Conservation (phyloP, 1,140 invertebrate species). For the Drosophila neocordata region DNA sequence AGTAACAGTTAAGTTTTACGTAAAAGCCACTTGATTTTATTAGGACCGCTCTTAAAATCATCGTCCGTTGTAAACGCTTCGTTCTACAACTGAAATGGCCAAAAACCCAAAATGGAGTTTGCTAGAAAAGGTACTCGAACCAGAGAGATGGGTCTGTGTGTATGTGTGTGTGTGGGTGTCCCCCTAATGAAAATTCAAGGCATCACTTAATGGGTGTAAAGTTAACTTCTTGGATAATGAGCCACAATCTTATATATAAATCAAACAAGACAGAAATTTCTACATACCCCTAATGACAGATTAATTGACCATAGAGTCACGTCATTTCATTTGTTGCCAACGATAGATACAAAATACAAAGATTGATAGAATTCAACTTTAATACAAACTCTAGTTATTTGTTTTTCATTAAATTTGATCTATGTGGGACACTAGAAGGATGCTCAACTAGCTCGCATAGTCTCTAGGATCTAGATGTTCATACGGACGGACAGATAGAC, state of each 20-base stretch:
- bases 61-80: conserved; percentile 56
- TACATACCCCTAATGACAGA: background rate
- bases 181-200: background rate
- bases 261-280: background rate
- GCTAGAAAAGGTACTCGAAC: too few species aligned
- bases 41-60: conserved; percentile 66
- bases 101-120: too few species aligned
- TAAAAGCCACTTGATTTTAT: conserved; percentile 76
- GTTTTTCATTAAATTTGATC: too few species aligned
- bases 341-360: too few species aligned
- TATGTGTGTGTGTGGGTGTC: background rate
- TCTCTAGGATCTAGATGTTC: too few species aligned
- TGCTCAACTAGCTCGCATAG: too few species aligned
- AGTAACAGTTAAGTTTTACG: conserved; percentile 73
- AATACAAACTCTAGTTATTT: too few species aligned
- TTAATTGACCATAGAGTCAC: background rate
- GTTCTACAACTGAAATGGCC: conserved; percentile 43
- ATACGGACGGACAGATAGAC: too few species aligned
- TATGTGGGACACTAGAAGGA: too few species aligned
- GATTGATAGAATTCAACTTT: too few species aligned
- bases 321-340: too few species aligned
- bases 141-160: too few species aligned
- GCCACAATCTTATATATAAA: background rate
- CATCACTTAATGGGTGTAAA: background rate
- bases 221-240: conserved; percentile 4